Conservation (phyloP, 2,113 vertebrate genomes). For the Macaca nemestrina region DNA sequence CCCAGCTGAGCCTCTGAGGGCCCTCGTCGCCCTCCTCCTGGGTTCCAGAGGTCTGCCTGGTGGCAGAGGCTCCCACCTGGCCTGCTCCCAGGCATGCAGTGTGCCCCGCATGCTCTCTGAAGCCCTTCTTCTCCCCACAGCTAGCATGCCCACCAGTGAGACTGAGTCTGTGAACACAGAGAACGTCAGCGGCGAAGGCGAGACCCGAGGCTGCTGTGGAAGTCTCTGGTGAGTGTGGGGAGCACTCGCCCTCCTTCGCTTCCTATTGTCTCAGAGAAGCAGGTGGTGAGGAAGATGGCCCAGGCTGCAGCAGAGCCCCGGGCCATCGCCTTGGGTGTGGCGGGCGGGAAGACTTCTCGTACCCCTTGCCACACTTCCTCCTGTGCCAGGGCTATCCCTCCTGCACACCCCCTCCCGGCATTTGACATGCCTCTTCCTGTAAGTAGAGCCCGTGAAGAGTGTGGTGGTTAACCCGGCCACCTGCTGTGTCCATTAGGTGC, state of each 20-base stretch:
- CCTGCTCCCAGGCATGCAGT: rapidly evolving
- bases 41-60: neutral
- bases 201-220: constrained; percentile 91
- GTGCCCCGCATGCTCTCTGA: neutral
- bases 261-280: neutral
- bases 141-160: constrained; percentile 96
- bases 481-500: constrained; percentile 69
- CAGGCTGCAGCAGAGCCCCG: neutral
- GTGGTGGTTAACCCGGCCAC: constrained; percentile 13
- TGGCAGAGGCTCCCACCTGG: neutral
- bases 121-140: constrained; percentile 81
- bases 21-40: rapidly evolving
- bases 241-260: rapidly evolving
- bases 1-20: neutral
- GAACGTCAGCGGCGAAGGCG: constrained; percentile 92
- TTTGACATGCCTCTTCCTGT: neutral
- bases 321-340: neutral
- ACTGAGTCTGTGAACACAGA: constrained; percentile 97
- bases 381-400: neutral
- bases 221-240: constrained; percentile 91
- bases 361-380: neutral
- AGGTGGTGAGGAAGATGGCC: neutral
- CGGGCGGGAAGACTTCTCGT: neutral
- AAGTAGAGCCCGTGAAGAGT: neutral
- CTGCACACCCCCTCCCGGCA: neutral